phyloP scores from a whole-genome alignment of 2,797 vertebrate species.

The Micromesistius poutassou region DNA sequence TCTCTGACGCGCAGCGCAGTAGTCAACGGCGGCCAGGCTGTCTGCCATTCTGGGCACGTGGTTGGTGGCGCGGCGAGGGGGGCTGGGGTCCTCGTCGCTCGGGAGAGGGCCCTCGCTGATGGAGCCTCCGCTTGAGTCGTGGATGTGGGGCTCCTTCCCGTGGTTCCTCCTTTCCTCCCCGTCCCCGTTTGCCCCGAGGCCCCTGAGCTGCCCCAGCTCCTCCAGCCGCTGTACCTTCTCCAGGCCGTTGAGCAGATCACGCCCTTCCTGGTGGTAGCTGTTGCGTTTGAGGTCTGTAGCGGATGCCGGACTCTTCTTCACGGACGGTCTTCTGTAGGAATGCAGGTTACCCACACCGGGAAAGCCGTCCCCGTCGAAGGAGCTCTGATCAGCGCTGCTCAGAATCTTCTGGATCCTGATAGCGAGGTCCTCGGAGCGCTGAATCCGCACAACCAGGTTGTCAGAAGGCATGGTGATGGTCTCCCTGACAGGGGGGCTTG shows the following conservation, averaged over 20 bases:
- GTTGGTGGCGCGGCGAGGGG: slow-evolving; percentile 55
- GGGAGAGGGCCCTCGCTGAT: slow-evolving; percentile 87
- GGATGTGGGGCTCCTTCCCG: slow-evolving; percentile 21
- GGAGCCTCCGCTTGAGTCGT: slow-evolving; percentile 81
- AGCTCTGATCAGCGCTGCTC: slow-evolving; percentile 72
- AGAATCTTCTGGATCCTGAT: slow-evolving; percentile 79
- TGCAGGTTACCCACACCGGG: slow-evolving; percentile 81
- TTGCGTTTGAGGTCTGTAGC: slow-evolving; percentile 3
- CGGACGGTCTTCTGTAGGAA: slow-evolving; percentile 69
- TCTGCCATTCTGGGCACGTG: slow-evolving; percentile 56
- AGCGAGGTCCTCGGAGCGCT: slow-evolving; percentile 55
- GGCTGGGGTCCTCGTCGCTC: slow-evolving; percentile 77
- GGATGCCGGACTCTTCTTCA: slow-evolving; percentile 42
- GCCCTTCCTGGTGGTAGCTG: slow-evolving; percentile 31
- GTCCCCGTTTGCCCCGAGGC: slow-evolving; percentile 7
- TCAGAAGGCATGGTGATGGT: slow-evolving; percentile 47
- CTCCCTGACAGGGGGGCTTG: slow-evolving; percentile 76
- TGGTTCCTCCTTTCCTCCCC: slow-evolving; percentile 17
- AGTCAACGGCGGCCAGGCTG: slow-evolving; percentile 69
- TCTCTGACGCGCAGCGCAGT: slow-evolving; percentile 64
- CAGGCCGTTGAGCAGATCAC: slow-evolving; percentile 33
- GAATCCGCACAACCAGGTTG: slow-evolving; percentile 17
- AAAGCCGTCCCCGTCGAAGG: slow-evolving; percentile 73
- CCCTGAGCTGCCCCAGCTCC: slow-evolving; percentile 29
- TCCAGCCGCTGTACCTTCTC: slow-evolving; percentile 32